Percentiles rank a stretch among this genome's conserved stretches.
Conservation (phyloP, 2,888 invertebrate genomes). For the Plagodis pulveraria region DNA sequence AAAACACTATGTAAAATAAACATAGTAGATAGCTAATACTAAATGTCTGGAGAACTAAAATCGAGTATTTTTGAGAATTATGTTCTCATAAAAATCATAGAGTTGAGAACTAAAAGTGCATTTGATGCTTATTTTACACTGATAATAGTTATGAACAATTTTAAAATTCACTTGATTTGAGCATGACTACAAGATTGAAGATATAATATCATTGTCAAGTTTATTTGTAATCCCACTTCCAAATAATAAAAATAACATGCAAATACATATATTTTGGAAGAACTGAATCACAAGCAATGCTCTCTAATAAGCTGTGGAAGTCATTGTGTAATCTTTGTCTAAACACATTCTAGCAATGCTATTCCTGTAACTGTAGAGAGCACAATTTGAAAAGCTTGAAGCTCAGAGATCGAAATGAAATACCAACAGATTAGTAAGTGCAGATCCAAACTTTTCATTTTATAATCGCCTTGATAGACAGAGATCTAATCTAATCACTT, state of each 20-base stretch:
- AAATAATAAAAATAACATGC: neutral
- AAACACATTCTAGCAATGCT: neutral
- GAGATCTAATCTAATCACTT: conserved; percentile 5
- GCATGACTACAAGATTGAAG: conserved; percentile 22
- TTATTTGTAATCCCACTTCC: neutral
- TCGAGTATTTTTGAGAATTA: conserved; percentile 54
- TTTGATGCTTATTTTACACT: conserved; percentile 60
- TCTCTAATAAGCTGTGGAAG: conserved; percentile 12
- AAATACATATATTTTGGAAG: conserved; percentile 13
- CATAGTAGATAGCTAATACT: no score
- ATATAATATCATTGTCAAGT: neutral
- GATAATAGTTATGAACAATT: conserved; percentile 14
- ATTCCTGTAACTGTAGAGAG: conserved; percentile 34
- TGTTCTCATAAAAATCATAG: conserved; percentile 58
- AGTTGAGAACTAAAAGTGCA: conserved; percentile 49
- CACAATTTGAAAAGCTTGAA: conserved; percentile 13
- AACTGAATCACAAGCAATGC: conserved; percentile 5
- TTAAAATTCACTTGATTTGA: conserved; percentile 9
- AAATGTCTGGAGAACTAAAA: conserved; percentile 7
- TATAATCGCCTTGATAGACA: neutral
- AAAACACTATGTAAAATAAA: no score
- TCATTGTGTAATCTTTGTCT: conserved; percentile 2
- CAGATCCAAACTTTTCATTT: neutral
- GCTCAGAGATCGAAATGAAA: conserved; percentile 6
- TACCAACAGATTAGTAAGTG: conserved; percentile 14